Evolutionary conservation across 2,888 invertebrate genomes (phyloP), one percentile per base, ranked within the genome.

Genomic region (Coenonympha arcania): DNA sequence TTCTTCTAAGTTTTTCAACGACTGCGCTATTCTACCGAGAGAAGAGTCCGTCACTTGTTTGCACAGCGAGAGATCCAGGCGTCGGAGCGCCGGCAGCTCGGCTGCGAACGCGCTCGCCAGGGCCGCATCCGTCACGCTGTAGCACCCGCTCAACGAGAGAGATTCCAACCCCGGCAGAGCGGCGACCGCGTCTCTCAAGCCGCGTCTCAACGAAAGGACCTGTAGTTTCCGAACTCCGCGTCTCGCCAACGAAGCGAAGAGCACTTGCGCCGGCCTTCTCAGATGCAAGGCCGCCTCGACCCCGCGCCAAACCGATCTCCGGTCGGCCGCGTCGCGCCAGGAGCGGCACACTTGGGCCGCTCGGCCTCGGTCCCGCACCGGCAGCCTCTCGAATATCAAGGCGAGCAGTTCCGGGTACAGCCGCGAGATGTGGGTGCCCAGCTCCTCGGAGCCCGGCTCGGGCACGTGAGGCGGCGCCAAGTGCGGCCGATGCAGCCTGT

Each of bases 21-120:
- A 91, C 73, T 94, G 93, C 34, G 95, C 93, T 79, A 97, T 95
- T 67, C 93, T 88, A 13, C 92, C 92, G 19, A 97, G 88, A 44
- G 95, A 94, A 20, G 92, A 91, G 78, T 98, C 97, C n/a, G 95
- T 95, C 54, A 98, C 93, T 87, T 96, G 96, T 79, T 98, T 98
- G 85, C 98, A 98, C 51, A 97, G 85, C 37, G 95, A 95, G 46
- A 98, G 88, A 77, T 98, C 95, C 56, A 98, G 88, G 62, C 92
- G 89, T 56, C 91, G 92, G 45, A 98, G 85, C 26, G 92, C 90
- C 44, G 93, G 92, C 57, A 93, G 87, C 60, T 94, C 93, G 6
- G 90, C 88, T 37, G 90, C 89, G 66, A 98, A 93, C 2, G 96
- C 95, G 65, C 93, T 93, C 33, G 92, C 91, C 54, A 98, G 86